Percentiles rank a stretch among this genome's conserved stretches.
Evolutionary conservation across 2,888 invertebrate species (phyloP).

Genomic region (Himalopsyche kuldschensis): DNA sequence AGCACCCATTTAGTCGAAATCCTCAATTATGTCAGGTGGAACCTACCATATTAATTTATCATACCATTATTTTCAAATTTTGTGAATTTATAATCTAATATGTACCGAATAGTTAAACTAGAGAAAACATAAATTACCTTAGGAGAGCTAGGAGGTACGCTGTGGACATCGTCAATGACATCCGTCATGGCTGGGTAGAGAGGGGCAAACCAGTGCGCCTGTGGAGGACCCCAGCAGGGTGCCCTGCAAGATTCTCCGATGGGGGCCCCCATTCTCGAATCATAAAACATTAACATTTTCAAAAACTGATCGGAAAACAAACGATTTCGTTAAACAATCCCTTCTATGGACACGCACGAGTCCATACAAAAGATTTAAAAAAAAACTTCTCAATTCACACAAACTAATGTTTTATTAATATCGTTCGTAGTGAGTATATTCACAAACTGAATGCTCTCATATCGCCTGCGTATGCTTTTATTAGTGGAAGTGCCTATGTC

Average conservation of each 20-base stretch:
- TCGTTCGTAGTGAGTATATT: conserved; percentile 3
- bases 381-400: background rate
- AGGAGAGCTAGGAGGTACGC: conserved; percentile 44
- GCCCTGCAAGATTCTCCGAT: conserved; percentile 50
- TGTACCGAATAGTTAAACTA: too few relatives aligned
- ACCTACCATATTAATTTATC: too few relatives aligned
- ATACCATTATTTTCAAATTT: too few relatives aligned
- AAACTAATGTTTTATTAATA: background rate
- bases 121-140: conserved; percentile 47
- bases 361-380: background rate
- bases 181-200: conserved; percentile 45
- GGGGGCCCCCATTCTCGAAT: conserved; percentile 51
- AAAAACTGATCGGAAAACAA: background rate
- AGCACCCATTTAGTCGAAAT: too few relatives aligned
- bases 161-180: conserved; percentile 44
- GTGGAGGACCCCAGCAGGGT: conserved; percentile 53
- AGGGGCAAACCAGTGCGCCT: conserved; percentile 51
- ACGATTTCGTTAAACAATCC: background rate
- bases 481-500: conserved; percentile 23
- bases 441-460: conserved; percentile 19
- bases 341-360: background rate
- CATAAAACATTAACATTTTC: conserved; percentile 40
- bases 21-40: too few relatives aligned
- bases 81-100: too few relatives aligned
- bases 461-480: conserved; percentile 31